These are phyloP conservation scores for Drosophila burlai DNA, from an alignment of 1,140 invertebrate genomes.

Conservation along the genomic window DNA sequence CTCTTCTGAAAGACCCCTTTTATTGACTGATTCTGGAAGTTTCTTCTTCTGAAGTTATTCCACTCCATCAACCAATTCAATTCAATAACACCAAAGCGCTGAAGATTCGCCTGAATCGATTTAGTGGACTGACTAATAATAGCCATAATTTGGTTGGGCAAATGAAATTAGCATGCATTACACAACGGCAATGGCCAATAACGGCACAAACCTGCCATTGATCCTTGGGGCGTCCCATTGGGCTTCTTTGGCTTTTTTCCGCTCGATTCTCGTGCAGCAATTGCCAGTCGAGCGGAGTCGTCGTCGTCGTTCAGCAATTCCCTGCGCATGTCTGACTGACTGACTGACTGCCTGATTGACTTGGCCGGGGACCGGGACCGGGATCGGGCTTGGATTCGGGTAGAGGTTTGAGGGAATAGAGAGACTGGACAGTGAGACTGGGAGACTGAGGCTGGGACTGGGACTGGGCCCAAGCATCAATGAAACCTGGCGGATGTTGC, in stretches of 20 bases:
- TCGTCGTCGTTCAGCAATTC: slow-evolving; percentile 43
- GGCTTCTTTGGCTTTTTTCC: slow-evolving; percentile 25
- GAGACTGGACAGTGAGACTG: slow-evolving; percentile 10
- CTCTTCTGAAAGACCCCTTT: background rate
- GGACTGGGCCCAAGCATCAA: slow-evolving; percentile 55
- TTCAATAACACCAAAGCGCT: slow-evolving; percentile 32
- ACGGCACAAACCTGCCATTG: slow-evolving; percentile 80
- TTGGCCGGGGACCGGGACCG: slow-evolving; percentile 52
- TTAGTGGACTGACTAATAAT: slow-evolving; percentile 56
- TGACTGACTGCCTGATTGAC: slow-evolving; percentile 78
- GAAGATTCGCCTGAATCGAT: slow-evolving; percentile 30
- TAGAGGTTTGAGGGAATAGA: background rate
- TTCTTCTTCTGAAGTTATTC: slow-evolving; percentile 5
- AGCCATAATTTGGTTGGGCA: slow-evolving; percentile 74
- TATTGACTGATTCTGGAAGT: background rate
- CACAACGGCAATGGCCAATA: slow-evolving; percentile 73
- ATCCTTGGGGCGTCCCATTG: slow-evolving; percentile 79
- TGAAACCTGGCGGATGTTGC: slow-evolving; percentile 66
- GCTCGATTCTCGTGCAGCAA: slow-evolving; percentile 46
- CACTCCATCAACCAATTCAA: slow-evolving; percentile 29
- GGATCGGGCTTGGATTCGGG: background rate
- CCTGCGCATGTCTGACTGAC: slow-evolving; percentile 71
- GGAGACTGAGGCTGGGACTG: slow-evolving; percentile 17
- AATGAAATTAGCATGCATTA: slow-evolving; percentile 82
- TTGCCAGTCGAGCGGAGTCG: slow-evolving; percentile 26